Conservation (phyloP, 2,797 vertebrate genomes). For the Adrianichthys oophorus region DNA sequence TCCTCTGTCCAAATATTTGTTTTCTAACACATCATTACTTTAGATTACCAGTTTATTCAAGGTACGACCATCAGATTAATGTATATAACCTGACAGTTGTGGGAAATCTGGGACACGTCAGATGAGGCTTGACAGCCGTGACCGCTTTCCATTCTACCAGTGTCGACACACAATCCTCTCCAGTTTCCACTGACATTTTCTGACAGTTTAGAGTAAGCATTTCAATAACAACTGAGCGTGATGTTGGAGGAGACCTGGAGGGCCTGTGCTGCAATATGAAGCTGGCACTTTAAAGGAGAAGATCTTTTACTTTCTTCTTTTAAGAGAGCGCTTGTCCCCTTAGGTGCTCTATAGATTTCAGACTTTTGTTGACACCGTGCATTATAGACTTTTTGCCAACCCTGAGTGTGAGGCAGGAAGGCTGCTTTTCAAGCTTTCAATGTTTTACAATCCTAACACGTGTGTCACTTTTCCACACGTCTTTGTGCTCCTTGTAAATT, state of each 20-base stretch:
- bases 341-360: background rate
- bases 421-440: background rate
- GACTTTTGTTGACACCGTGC: constrained; percentile 5
- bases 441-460: background rate
- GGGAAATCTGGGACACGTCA: background rate
- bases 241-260: constrained; percentile 1
- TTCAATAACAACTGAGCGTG: constrained; percentile 4
- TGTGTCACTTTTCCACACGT: background rate
- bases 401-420: background rate
- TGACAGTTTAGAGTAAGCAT: constrained; percentile 3
- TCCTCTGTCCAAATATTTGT: background rate
- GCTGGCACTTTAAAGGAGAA: background rate
- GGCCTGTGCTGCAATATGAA: background rate
- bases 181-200: constrained; percentile 1
- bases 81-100: background rate
- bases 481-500: background rate
- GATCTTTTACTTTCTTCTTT: background rate
- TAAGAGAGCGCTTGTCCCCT: background rate
- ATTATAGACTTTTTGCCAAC: background rate
- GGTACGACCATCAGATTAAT: background rate
- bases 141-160: background rate
- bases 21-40: no score
- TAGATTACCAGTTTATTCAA: background rate
- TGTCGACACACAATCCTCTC: background rate
- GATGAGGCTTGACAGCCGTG: background rate